phyloP scores from a whole-genome alignment of 2,888 invertebrate species.

The Sturmia bella region DNA sequence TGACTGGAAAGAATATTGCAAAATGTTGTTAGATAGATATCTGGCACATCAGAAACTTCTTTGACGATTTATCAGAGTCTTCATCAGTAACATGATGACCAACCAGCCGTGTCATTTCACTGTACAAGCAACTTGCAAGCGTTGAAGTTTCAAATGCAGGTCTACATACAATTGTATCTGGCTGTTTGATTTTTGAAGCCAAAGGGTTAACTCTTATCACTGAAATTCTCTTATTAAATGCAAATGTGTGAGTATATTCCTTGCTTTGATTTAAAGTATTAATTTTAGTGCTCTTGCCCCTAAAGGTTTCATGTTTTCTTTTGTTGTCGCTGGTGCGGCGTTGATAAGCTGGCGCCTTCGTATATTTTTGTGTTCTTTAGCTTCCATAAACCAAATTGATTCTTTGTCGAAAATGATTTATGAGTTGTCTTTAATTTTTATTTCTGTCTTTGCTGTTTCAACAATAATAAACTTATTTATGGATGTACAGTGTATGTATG shows the following conservation, averaged over 20 bases:
- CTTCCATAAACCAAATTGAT: slow-evolving; percentile 56
- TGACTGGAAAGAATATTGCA: neutral
- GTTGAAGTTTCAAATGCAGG: neutral
- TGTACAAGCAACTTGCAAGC: slow-evolving; percentile 7
- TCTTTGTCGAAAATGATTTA: slow-evolving; percentile 67
- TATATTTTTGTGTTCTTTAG: slow-evolving; percentile 35
- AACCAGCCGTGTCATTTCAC: slow-evolving; percentile 28
- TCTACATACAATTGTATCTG: slow-evolving; percentile 34
- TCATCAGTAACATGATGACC: slow-evolving; percentile 23
- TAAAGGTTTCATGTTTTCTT: slow-evolving; percentile 26
- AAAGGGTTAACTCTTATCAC: slow-evolving; percentile 57
- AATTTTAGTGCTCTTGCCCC: slow-evolving; percentile 33
- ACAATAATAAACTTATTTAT: slow-evolving; percentile 18
- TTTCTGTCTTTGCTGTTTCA: neutral
- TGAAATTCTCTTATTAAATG: slow-evolving; percentile 29
- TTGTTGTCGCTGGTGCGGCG: slow-evolving; percentile 51
- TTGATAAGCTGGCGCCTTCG: slow-evolving; percentile 80
- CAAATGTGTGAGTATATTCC: slow-evolving; percentile 32
- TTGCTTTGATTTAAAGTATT: slow-evolving; percentile 25
- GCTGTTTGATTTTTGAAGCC: slow-evolving; percentile 17
- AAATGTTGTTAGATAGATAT: slow-evolving; percentile 32
- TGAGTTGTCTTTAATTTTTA: slow-evolving; percentile 28
- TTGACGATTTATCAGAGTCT: slow-evolving; percentile 49
- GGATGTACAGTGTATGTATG: too few relatives aligned
- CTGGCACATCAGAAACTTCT: neutral